Evolutionary conservation across 2,797 vertebrate genomes (phyloP).

Genomic region (Cyprinella venusta): DNA sequence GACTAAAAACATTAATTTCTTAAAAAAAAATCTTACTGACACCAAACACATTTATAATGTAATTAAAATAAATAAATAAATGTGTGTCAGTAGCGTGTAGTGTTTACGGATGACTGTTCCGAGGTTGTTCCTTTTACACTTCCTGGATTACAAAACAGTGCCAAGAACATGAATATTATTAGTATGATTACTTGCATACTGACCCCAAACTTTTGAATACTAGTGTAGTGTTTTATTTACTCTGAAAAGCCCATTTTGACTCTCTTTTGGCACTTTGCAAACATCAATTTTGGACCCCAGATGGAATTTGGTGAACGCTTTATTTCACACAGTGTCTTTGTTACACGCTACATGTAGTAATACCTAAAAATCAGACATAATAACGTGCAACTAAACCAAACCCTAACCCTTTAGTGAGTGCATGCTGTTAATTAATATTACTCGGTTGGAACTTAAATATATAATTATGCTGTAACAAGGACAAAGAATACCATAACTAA

Average conservation of each 20-base stretch:
- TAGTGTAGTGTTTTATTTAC: background rate
- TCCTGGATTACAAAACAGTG: slow-evolving; percentile 32
- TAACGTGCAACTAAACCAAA: background rate
- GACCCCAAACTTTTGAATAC: background rate
- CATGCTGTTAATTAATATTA: background rate
- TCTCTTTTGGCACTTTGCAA: background rate
- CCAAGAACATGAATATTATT: slow-evolving; percentile 14
- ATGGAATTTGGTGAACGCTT: background rate
- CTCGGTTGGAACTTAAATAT: background rate
- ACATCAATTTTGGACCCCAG: background rate
- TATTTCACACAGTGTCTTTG: background rate
- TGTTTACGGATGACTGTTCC: background rate
- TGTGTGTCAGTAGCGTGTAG: background rate
- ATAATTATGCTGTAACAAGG: background rate
- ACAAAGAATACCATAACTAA: background rate
- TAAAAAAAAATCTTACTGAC: background rate
- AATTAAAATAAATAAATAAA: background rate
- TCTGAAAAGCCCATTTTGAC: background rate
- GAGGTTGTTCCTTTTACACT: background rate
- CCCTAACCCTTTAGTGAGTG: background rate
- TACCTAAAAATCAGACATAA: background rate
- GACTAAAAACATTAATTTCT: background rate
- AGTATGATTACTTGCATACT: background rate
- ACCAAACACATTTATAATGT: background rate
- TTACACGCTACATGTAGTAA: background rate